Base-by-base conservation (phyloP, 2,113 vertebrate species). In the Oreotrochilus melanogaster region DNA sequence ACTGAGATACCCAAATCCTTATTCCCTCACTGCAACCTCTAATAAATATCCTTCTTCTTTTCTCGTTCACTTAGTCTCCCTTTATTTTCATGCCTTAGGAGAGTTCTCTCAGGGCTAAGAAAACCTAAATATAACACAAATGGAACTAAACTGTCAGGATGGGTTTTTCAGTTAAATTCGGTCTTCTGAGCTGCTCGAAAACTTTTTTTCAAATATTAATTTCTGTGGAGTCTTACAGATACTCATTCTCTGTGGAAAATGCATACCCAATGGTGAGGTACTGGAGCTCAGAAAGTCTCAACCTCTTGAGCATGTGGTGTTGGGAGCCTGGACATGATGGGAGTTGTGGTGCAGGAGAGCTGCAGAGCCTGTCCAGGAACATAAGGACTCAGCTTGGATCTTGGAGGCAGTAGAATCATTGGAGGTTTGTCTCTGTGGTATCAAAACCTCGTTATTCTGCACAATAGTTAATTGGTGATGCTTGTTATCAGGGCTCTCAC, bases 251-350 rank as follows among this genome's bases (percentile, higher is more conserved):
- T 7, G 0, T 7, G 23, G 27, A 10, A 62, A 69, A 66, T 42
- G 19, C 24, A 4, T 48, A 22, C 5, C 10, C 58, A 45, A 13
- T 6, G 11, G 3, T 42, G 37, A 79, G 37, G 6, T 22, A 50
- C 4, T 1, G 7, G 50, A 69, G 31, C 8, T 12, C n/a, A 53
- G 51, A 1, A 3, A 53, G 31, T 17, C 14, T 47, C 0, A 0
- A 15, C 23, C 5, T 4, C 47, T 54, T 1, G 2, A 47, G 18
- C 42, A n/a, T 0, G 1, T 6, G 13, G 14, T 1, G 0, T 3
- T 90, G 58, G 42, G 30, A 65, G 2, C 6, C 17, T 8, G 6
- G 28, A 47, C 0, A 0, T 1, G 1, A 11, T 0, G 2, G 50
- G 43, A 79, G 24, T 18, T 24, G 24, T 2, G 3, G 23, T 1